These are phyloP conservation scores for Carettochelys insculpta DNA, from an alignment of 2,113 vertebrate genomes.

Conservation along the genomic window DNA sequence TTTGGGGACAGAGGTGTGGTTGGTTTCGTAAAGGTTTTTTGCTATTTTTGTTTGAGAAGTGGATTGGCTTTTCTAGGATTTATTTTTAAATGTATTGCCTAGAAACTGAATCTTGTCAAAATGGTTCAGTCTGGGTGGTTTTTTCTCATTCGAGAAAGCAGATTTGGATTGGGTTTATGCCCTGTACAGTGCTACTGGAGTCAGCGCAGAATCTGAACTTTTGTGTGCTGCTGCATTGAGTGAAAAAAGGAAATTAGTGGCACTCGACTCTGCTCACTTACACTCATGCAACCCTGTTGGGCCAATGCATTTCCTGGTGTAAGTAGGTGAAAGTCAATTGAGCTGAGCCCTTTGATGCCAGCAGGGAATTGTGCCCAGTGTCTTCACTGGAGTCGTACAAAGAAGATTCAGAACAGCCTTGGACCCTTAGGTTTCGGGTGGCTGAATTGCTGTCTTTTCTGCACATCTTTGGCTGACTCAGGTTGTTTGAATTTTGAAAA, in stretches of 20 bases:
- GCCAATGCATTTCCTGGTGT: conserved; percentile 18
- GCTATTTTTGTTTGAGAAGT: background rate
- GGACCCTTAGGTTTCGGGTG: conserved; percentile 32
- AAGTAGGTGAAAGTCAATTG: conserved; percentile 11
- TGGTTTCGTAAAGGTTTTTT: background rate
- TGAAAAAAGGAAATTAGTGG: conserved; percentile 48
- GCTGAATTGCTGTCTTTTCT: conserved; percentile 26
- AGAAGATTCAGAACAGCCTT: background rate
- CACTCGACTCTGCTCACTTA: conserved; percentile 12
- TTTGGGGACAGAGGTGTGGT: background rate
- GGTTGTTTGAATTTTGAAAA: conserved; percentile 35
- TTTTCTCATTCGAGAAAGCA: background rate
- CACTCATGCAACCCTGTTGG: background rate
- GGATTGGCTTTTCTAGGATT: background rate
- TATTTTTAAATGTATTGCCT: background rate
- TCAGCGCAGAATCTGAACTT: background rate
- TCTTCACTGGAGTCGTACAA: conserved; percentile 28
- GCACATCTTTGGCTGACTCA: conserved; percentile 20
- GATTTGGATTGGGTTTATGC: background rate
- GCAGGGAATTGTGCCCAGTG: conserved; percentile 43
- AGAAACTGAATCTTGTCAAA: background rate
- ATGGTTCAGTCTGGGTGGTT: background rate
- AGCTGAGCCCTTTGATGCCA: conserved; percentile 31
- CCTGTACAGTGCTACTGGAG: background rate
- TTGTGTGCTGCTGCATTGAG: background rate